Evolutionary conservation across 2,888 invertebrate genomes (phyloP), one percentile per base, ranked within the genome.

Genomic region (Oligia latruncula): DNA sequence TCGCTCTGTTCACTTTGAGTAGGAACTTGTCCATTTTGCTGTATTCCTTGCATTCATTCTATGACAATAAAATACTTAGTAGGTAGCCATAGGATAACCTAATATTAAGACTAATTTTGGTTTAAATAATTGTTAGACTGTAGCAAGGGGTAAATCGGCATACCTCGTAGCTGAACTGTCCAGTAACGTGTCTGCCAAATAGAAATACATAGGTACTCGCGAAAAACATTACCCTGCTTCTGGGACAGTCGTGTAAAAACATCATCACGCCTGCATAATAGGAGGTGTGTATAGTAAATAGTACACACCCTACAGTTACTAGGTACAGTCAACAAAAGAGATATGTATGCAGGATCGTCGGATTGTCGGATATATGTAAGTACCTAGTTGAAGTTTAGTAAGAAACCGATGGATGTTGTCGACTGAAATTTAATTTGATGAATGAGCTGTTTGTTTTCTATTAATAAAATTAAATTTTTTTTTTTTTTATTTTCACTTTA

Each of bases 1-100:
- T 94, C 0, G 94, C 96, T 80, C 95, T 91, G 91, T 97, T 97
- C 29, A 94, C 90, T 93, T 97, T 97, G 8, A 96, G 85, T 97
- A 98, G 97, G 91, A 98, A 98, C 88, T 98, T 98, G 84, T 98
- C 98, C 96, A 98, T 95, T 92, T 97, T 97, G 23, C 95, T 95
- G 90, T 97, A 97, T 72, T 97, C 95, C 70, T 96, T 97, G 84
- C 97, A 96, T 89, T 95, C 96, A 35, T 95, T 92, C 97, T 71
- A 40, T 40, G 23, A 13, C 5, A 65, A 23, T 23, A 0, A 23
- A 40, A 23, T 5, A 65, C 40, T 40, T 40, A 40, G 0, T 40
- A 40, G 40, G 20, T 5, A 40, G 4, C 29, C 29, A 29, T 29
- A 29, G 29, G 29, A 29, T 29, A 29, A 29, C 29, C 29, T 35